A percentile compares a stretch with the other conserved stretches of the same genome.
Conservation (phyloP, 2,888 invertebrate genomes). For the Neoscelio sp. region DNA sequence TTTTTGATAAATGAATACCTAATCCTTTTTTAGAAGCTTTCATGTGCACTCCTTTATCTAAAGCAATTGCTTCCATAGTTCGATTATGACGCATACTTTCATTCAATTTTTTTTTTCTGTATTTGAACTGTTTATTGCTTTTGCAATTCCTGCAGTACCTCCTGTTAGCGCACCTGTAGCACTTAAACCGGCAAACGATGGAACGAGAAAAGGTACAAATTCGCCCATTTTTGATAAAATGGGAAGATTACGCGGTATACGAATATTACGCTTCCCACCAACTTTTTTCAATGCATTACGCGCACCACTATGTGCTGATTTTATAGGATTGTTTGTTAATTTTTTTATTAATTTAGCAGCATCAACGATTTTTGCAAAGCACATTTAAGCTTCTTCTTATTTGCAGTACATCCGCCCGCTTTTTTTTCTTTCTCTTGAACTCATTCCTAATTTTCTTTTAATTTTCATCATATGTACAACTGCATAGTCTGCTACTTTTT, state of each 20-base stretch:
- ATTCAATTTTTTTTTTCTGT: conserved; percentile 73
- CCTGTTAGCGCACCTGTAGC: conserved; percentile 77
- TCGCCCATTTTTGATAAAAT: conserved; percentile 36
- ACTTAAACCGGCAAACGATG: no score
- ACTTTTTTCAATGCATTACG: no score
- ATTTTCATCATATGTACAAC: no score
- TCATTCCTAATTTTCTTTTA: no score
- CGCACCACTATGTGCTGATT: no score
- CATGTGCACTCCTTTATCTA: conserved; percentile 69
- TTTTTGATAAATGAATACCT: conserved; percentile 7
- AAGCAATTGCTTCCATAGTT: conserved; percentile 78
- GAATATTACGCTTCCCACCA: no score
- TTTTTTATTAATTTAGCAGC: conserved; percentile 6
- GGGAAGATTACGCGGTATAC: conserved; percentile 1
- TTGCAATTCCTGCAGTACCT: conserved; percentile 78
- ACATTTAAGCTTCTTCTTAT: no score
- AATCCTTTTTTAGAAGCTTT: conserved; percentile 1
- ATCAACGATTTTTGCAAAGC: conserved; percentile 6
- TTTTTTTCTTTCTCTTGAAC: no score
- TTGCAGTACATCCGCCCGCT: no score
- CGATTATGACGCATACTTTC: conserved; percentile 77
- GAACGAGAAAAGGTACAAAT: no score
- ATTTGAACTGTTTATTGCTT: conserved; percentile 77
- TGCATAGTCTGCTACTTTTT: conserved; percentile 38
- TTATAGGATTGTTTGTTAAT: no score